Evolutionary conservation across 2,888 invertebrate genomes (phyloP).

Genomic region (Heliconius hortense): DNA sequence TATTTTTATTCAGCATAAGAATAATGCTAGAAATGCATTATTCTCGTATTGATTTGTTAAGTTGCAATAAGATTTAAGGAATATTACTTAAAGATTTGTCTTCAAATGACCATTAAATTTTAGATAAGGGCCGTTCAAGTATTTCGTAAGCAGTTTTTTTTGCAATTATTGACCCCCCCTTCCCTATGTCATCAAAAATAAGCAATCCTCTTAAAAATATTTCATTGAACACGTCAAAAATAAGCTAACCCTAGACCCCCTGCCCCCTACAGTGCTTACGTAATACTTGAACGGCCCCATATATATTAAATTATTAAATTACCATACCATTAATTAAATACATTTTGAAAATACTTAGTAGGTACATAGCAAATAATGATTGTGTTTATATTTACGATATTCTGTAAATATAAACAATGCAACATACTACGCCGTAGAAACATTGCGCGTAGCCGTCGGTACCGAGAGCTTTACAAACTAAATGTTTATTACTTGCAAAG

Average conservation of each 20-base stretch:
- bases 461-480: not conserved
- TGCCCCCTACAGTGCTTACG: too few relatives aligned
- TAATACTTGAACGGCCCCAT: too few relatives aligned
- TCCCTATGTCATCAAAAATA: too few relatives aligned
- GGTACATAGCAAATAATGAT: not conserved
- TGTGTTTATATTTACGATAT: not conserved
- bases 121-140: too few relatives aligned
- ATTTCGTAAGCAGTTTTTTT: too few relatives aligned
- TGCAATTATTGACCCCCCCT: too few relatives aligned
- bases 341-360: not conserved
- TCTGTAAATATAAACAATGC: not conserved
- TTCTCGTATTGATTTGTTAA: not conserved
- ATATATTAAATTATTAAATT: too few relatives aligned
- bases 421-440: slow-evolving; percentile 21
- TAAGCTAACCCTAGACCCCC: too few relatives aligned
- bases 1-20: not conserved
- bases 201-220: too few relatives aligned
- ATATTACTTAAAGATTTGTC: slow-evolving; percentile 1
- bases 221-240: too few relatives aligned
- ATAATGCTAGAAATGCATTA: too few relatives aligned
- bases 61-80: not conserved
- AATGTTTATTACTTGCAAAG: not conserved
- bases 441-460: not conserved
- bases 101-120: not conserved
- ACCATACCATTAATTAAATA: not conserved